Evolutionary conservation across 2,797 vertebrate genomes (phyloP).

Genomic region (Enteromius viviparus): DNA sequence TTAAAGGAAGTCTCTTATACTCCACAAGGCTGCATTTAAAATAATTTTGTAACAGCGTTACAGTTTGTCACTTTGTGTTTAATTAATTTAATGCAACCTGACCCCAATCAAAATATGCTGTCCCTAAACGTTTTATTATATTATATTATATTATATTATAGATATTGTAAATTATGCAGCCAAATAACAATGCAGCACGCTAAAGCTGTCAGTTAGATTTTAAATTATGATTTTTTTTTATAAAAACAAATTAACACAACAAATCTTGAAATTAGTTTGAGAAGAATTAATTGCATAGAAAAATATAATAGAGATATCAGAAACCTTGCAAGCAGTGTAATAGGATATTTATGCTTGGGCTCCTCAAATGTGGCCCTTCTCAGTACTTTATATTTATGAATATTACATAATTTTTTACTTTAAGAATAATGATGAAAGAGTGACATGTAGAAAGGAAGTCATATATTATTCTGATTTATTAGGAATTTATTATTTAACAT

Average conservation of each 20-base stretch:
- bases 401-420: slow-evolving; percentile 4
- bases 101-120: no score
- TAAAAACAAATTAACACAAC: neutral
- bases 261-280: neutral
- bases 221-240: neutral
- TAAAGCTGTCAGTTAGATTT: neutral
- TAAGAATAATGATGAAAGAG: slow-evolving; percentile 7
- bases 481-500: slow-evolving; percentile 10
- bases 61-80: no score
- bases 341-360: neutral
- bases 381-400: slow-evolving; percentile 22
- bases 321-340: neutral
- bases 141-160: no score
- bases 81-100: no score
- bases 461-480: slow-evolving; percentile 33
- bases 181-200: neutral
- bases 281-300: slow-evolving; percentile 6
- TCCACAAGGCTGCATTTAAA: neutral
- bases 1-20: neutral
- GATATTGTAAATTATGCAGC: neutral
- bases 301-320: slow-evolving; percentile 3
- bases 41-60: no score
- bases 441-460: neutral
- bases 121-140: neutral
- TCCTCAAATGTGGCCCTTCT: neutral